Base-by-base conservation (phyloP, 2,888 invertebrate species). In the Pristionchus japonicus region DNA sequence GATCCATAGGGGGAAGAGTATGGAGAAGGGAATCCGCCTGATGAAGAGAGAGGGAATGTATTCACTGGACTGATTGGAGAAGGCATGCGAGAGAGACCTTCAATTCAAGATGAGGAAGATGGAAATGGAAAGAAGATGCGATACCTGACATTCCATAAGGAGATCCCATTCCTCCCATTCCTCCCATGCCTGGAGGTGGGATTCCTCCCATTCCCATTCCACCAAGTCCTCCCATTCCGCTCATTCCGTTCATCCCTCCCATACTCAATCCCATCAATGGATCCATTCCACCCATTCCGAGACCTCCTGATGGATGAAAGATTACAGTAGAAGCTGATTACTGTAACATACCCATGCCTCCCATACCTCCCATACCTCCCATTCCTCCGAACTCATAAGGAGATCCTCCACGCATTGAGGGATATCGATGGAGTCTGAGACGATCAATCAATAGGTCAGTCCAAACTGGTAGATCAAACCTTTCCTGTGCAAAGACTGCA, bases 51-150 rank as follows among this genome's bases (percentile, higher is more conserved):
- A 57, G 84, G 84, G 61, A 84, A 84, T 20, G 84, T 84, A 43
- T 84, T 84, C 15, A 84, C 84, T 84, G 84, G 34, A 57, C 34
- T 27, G n/a, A 84, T 84, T 13, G 84, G 84, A 84, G 84, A 84
- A 20, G 27, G 47, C 84, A 84, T 84, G 20, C 84, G 52, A 82
- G 82, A 49, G 9, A 49, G 82, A 57, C 57, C 57, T 40, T 17
- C 17, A 34, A 43, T 7, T 15, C n/a, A 27, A 64, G 7, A 64
- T 64, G 11, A 64, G 23, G 64, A 27, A 64, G 11, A 61, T 20
- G 11, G 4, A 61, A 3, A 61, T 17, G 31, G n/a, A n/a, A n/a
- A n/a, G n/a, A n/a, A 74, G 34, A 43, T 47, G 23, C 17, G 27
- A 57, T 57, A 57, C 84, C 84, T 57, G 37, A 13, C 57, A 52